These are phyloP conservation scores for Xiphorhynchus elegans DNA, from an alignment of 2,113 vertebrate genomes.

Conservation along the genomic window DNA sequence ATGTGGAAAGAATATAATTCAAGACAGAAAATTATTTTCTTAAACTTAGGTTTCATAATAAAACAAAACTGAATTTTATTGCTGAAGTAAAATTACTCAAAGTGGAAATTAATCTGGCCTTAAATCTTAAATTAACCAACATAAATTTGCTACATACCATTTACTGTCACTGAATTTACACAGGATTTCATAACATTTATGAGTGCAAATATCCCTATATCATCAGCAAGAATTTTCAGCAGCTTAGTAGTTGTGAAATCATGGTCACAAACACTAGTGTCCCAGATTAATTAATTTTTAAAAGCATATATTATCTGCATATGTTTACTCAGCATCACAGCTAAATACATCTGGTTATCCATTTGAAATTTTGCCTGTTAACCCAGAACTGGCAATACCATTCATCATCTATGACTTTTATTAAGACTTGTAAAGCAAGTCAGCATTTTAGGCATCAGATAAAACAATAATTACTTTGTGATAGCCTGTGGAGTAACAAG, in stretches of 20 bases:
- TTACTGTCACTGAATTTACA: not conserved
- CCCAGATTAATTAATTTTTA: not conserved
- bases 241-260: not conserved
- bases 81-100: not conserved
- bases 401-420: not conserved
- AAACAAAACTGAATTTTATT: not conserved
- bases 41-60: not conserved
- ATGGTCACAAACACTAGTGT: not conserved
- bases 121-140: not conserved
- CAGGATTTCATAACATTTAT: not conserved
- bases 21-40: not conserved
- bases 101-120: not conserved
- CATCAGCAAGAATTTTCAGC: not conserved
- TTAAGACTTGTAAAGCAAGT: not conserved
- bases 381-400: not conserved
- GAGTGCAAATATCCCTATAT: not conserved
- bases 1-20: not conserved
- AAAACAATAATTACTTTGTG: not conserved
- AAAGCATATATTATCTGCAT: not conserved
- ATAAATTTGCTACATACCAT: not conserved
- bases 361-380: not conserved
- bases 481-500: not conserved
- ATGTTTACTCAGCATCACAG: not conserved
- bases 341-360: not conserved
- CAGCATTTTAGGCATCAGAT: conserved; percentile 37